phyloP scores from a whole-genome alignment of 2,888 invertebrate genomes.

The Ligdia adustata region DNA sequence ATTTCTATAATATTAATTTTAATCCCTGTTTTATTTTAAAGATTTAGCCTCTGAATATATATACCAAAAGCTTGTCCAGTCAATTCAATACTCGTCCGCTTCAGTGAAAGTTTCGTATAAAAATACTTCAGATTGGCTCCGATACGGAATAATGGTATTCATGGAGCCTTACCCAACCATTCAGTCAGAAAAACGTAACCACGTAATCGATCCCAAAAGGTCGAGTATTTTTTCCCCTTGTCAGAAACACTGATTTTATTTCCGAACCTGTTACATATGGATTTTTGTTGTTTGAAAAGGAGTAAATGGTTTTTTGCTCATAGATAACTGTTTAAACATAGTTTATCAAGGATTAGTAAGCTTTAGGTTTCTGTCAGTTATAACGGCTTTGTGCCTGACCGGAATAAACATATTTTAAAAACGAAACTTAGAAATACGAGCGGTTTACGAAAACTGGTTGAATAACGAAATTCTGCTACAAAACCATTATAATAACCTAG shows the following conservation, averaged over 20 bases:
- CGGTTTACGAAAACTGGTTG: no score
- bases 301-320: no score
- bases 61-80: constrained; percentile 5
- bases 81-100: constrained; percentile 4
- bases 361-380: no score
- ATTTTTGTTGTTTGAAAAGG: constrained; percentile 16
- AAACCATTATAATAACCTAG: no score
- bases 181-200: constrained; percentile 27
- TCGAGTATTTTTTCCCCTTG: constrained; percentile 19
- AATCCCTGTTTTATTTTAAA: no score
- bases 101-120: constrained; percentile 10
- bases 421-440: no score
- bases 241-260: constrained; percentile 22
- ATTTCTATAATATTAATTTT: no score
- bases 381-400: no score
- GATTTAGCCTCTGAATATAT: constrained; percentile 1
- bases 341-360: no score
- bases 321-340: no score
- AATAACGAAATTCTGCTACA: no score
- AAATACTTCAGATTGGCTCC: constrained; percentile 15
- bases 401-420: no score
- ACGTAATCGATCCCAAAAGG: constrained; percentile 28
- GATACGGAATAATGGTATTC: constrained; percentile 24
- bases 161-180: constrained; percentile 22
- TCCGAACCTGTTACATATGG: constrained; percentile 12